Evolutionary conservation across 1,140 invertebrate species (phyloP), one percentile per base, ranked within the genome.

Genomic region (Andricus grossulariae): DNA sequence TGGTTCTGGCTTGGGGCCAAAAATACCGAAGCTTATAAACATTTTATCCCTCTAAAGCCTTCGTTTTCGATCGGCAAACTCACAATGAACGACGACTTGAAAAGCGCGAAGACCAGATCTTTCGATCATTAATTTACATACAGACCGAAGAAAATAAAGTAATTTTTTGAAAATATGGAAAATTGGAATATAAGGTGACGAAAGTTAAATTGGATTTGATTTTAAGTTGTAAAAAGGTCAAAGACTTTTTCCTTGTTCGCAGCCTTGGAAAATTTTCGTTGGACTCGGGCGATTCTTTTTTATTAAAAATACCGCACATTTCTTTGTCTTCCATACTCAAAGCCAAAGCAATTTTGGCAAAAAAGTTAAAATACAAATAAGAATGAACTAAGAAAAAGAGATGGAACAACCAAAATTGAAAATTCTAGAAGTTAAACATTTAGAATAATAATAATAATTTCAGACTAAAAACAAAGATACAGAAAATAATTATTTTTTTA

Each of bases 41-140:
- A 88, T 89, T 90, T 87, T 85, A 81, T 84, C 86, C 87, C 83
- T 87, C 82, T 88, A 88, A 77, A 86, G 85, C 79, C 79, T 88
- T 80, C 74, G 73, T 70, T 50, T 88, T 80, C 74, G 75, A 71
- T 52, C 70, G 60, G 60, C 60, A 32, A 66, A 66, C 32, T 39
- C 72, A 78, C 84, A 82, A 86, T 87, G 82, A 88, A 89, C 87
- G 83, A 80, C 25, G 11, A 72, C 60, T 66, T 25, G 7, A 32
- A 66, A 16, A 45, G 3, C 55, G 55, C 12, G n/a, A 39, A 66
- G 16, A 16, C 25, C 13, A 4, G 15, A 50, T 16, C 39, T 51
- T 71, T 55, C 39, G 18, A 71, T 32, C n/a, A 19, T 16, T 19
- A 57, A 73, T 55, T 55, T 7, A 5, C 49, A 18, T 21, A 4